These are phyloP conservation scores for Drosophila willistoni DNA, from an alignment of 1,140 invertebrate genomes.

Conservation along the genomic window DNA sequence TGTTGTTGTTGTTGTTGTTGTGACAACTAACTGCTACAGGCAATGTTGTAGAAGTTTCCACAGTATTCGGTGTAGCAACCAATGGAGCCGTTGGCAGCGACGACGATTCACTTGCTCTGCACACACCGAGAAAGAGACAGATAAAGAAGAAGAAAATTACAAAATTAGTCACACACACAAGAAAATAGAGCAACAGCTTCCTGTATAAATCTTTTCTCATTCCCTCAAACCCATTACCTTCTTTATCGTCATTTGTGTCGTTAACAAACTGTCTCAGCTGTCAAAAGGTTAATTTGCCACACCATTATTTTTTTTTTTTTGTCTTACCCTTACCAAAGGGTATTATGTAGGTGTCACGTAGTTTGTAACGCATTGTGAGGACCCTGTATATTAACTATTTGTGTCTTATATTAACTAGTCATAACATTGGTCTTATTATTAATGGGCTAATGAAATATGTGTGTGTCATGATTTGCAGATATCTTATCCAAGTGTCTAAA, in stretches of 20 bases:
- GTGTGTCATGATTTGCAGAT: too few species aligned
- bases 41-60: constrained; percentile 23
- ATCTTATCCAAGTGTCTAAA: too few species aligned
- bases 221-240: constrained; percentile 44
- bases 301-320: constrained; percentile 44
- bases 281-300: constrained; percentile 82
- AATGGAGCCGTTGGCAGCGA: constrained; percentile 41
- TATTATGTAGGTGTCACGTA: background rate
- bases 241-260: constrained; percentile 6
- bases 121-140: background rate
- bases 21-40: constrained; percentile 16
- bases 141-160: background rate
- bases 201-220: constrained; percentile 29
- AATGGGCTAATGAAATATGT: too few species aligned
- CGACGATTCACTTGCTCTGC: constrained; percentile 69
- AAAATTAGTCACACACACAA: constrained; percentile 9
- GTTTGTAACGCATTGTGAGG: too few species aligned
- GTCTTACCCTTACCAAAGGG: constrained; percentile 11
- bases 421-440: too few species aligned
- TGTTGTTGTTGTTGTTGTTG: constrained; percentile 36
- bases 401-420: too few species aligned
- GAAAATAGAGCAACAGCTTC: constrained; percentile 1
- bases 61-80: constrained; percentile 33
- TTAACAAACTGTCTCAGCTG: constrained; percentile 52
- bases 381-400: too few species aligned